Base-by-base conservation (phyloP, 2,797 vertebrate genomes). In the Odontamblyopus rebecca region DNA sequence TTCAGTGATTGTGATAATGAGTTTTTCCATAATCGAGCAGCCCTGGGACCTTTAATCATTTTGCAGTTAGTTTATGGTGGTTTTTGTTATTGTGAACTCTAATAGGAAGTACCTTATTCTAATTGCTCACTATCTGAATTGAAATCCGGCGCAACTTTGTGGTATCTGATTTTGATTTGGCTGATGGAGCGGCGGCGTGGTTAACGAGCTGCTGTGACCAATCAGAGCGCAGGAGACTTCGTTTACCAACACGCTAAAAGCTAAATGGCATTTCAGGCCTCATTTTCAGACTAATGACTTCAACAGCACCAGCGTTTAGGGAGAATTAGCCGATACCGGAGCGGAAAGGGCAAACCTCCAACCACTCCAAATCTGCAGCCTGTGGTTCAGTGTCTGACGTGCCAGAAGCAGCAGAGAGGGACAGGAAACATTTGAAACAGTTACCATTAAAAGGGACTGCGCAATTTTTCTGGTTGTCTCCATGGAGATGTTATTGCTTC, bases 211-310 rank as follows among this genome's bases (percentile, higher is more conserved):
- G 64, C 59, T 59, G 71, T 26, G 54, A 68, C 61, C 51, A 53
- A 64, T 66, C 70, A 80, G 61, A 53, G 61, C 65, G 66, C 64
- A 15, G 62, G 35, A 80, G 69, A 70, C 64, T 56, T 16, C 71
- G 81, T 80, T 80, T 80, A 75, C 26, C 30, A 62, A 76, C 75
- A 79, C 16, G 0, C 61, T 69, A 44, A 63, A 73, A 44, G 61
- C 26, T 57, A 57, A 57, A 57, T 26, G 54, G 3, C 5, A 66
- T 75, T 85, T 83, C 67, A 80, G 73, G 71, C 72, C 65, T 82
- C 67, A 77, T 84, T 78, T 72, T 27, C 9, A 72, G 72, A 70
- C 23, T 71, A 76, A 82, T 69, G 64, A 73, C 75, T 80, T 78
- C 67, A 64, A 75, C 71, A 70, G 41, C 53, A 65, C 61, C 64